phyloP scores from a whole-genome alignment of 2,113 vertebrate species.

The Psettodes erumei region DNA sequence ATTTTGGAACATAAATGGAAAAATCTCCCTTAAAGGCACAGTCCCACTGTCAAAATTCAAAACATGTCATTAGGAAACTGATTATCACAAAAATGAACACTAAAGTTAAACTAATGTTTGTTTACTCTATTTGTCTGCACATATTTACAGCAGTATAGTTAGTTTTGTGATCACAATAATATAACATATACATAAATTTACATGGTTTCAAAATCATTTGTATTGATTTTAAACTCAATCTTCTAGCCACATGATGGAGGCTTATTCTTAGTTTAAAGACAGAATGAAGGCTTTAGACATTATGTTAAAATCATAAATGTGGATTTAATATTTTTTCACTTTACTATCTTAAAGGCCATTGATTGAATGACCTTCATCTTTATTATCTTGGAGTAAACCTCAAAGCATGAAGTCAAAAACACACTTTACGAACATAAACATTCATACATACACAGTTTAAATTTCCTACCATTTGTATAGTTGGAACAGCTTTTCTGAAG shows the following conservation, averaged over 20 bases:
- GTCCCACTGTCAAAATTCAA: not conserved
- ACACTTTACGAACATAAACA: too few species aligned
- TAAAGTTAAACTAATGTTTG: not conserved
- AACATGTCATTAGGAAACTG: not conserved
- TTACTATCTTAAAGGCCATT: not conserved
- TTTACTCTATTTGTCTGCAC: not conserved
- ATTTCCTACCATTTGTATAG: conserved; percentile 7
- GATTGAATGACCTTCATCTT: not conserved
- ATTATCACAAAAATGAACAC: not conserved
- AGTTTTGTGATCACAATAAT: not conserved
- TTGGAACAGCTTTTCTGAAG: not conserved
- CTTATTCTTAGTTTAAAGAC: not conserved
- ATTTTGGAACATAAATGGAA: not conserved
- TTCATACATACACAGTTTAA: not conserved
- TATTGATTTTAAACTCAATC: not conserved
- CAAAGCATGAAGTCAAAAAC: not conserved
- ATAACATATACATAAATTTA: too few species aligned
- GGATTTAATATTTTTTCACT: not conserved
- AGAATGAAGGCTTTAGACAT: not conserved
- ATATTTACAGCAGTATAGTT: not conserved
- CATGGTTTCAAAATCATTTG: not conserved
- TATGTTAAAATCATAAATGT: not conserved
- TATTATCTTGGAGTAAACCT: not conserved
- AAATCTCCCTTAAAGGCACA: not conserved
- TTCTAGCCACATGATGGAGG: not conserved